Percentiles rank a stretch among this genome's conserved stretches.
Conservation (phyloP, 2,888 invertebrate genomes). For the Cactoblastis cactorum region DNA sequence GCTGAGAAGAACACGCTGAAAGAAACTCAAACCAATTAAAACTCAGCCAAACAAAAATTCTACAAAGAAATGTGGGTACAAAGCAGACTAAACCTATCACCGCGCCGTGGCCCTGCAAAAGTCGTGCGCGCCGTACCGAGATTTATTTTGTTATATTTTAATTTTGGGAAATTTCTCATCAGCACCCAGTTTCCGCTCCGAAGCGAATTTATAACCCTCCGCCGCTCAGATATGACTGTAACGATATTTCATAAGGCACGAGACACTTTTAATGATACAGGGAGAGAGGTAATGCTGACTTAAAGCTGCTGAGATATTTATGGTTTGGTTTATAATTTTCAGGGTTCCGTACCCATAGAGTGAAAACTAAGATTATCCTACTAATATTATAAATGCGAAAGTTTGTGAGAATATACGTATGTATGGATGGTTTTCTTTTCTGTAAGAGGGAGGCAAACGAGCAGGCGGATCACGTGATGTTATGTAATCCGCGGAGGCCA, state of each 20-base stretch:
- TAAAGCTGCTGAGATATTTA: not conserved
- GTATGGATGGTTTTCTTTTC: too few relatives aligned
- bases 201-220: conserved; percentile 32
- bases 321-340: not conserved
- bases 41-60: too few relatives aligned
- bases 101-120: conserved; percentile 2
- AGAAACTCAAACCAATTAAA: too few relatives aligned
- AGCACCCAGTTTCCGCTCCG: conserved; percentile 30
- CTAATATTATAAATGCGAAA: too few relatives aligned
- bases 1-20: too few relatives aligned
- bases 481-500: too few relatives aligned
- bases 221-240: conserved; percentile 7
- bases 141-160: conserved; percentile 58
- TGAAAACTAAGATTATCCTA: too few relatives aligned
- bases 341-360: too few relatives aligned
- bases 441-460: too few relatives aligned
- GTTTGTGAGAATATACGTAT: too few relatives aligned
- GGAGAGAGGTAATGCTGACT: not conserved
- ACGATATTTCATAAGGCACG: conserved; percentile 9
- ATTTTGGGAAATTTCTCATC: conserved; percentile 56
- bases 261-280: conserved; percentile 7
- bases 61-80: not conserved
- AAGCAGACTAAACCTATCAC: not conserved
- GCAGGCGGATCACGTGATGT: too few relatives aligned
- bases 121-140: conserved; percentile 35